Base-by-base conservation (phyloP, 2,113 vertebrate genomes). In the Apaloderma vittatum region DNA sequence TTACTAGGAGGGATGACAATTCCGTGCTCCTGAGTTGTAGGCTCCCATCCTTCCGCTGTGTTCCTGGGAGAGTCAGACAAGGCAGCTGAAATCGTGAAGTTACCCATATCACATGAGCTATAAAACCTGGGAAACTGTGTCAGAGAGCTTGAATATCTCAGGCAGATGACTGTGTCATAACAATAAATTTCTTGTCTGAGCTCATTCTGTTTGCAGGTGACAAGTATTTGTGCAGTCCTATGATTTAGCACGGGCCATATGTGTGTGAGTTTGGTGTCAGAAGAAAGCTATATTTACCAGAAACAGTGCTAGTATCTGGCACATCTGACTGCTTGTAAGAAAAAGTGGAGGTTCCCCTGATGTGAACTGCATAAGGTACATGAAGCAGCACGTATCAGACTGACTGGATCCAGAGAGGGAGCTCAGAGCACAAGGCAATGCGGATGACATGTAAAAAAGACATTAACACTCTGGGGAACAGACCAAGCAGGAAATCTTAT, bases 61-160 rank as follows among this genome's bases (percentile, higher is more conserved):
- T 72, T 83, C 30, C 63, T 83, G 67, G 27, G 14, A 70, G 46
- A 88, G 74, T 9, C 36, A 73, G 76, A 83, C 75, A 61, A 89
- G 27, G 49, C 67, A 93, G 80, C 18, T 90, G 3, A 74, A 93
- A 63, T 86, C 59, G 65, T 96, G 72, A 88, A 90, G 62, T 40
- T 73, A 85, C 58, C 57, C 58, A 21, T 72, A 62, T 27, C 32
- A 85, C 48, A 26, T 12, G 22, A 92, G 34, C 40, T 73, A n/a
- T 61, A 86, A 81, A 37, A 51, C 16, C 62, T 66, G 45, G 19
- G 27, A 72, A 95, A 92, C n/a, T 27, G 58, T 93, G 66, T 32
- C 36, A 78, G 59, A 32, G 34, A 88, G 48, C 34, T 34, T 70
- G 67, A 77, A n/a, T 37, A 48, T 65, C 89, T 83, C 59, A 72